These are phyloP conservation scores for Sepiola atlantica DNA, from an alignment of 2,888 invertebrate species.

Conservation along the genomic window DNA sequence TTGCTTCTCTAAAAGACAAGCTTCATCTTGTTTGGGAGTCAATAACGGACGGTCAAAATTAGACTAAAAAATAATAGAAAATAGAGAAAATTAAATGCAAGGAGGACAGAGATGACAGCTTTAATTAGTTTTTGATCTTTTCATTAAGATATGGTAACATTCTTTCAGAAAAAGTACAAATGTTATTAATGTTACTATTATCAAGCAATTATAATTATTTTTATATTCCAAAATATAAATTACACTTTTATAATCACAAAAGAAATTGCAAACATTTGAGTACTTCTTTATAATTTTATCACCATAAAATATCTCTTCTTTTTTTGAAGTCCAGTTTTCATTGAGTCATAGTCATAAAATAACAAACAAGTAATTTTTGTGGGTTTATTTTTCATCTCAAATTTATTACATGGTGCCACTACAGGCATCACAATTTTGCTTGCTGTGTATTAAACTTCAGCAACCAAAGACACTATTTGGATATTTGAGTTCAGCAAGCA, in stretches of 20 bases:
- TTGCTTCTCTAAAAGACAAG: conserved; percentile 87
- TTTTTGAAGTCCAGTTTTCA: no score
- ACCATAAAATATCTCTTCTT: no score
- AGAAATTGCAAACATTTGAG: background rate
- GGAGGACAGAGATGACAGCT: background rate
- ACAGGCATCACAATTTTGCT: no score
- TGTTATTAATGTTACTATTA: background rate
- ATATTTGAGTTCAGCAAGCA: no score
- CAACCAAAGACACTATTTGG: no score
- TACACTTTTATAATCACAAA: background rate
- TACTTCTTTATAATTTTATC: no score
- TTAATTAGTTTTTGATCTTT: background rate
- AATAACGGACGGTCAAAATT: conserved; percentile 88
- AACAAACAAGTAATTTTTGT: no score
- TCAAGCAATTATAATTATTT: background rate
- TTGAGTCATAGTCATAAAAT: no score
- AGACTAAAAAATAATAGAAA: conserved; percentile 78
- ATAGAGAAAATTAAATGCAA: background rate
- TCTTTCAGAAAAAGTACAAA: background rate
- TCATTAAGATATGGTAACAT: background rate
- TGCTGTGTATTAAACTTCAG: no score
- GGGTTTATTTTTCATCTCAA: no score
- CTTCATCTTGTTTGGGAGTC: conserved; percentile 89
- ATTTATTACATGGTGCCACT: no score
- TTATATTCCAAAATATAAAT: background rate